Base-by-base conservation (phyloP, 2,888 invertebrate species). In the Slavum lentiscoides region DNA sequence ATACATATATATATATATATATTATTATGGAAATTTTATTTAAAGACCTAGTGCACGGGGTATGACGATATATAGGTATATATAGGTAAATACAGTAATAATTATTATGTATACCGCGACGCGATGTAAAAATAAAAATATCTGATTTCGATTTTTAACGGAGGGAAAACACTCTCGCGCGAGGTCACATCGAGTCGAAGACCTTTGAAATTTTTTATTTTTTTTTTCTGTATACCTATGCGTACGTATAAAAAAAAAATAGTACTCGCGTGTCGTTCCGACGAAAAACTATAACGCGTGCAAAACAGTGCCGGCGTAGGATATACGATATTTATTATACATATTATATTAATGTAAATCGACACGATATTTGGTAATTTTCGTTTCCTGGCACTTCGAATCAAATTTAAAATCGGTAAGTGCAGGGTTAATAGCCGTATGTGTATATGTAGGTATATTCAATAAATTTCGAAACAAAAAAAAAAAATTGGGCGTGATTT, bases 171-270 rank as follows among this genome's bases (percentile, higher is more conserved):
- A 49, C 68, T 58, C 55, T 72, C 21, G 39, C 39, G 30, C 4
- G 39, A 39, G 73, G 73, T 62, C 73, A 62, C 17, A 30, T 23
- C 23, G 11, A 73, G 61, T 73, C 73, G 62, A 73, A 73, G 30
- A 73, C 73, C 62, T 49, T 23, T 62, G 15, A 30, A 30, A 30
- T 30, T 30, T 30, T 30, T 30, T 30, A n/a, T n/a, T n/a, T n/a
- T n/a, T n/a, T n/a, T n/a, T 8, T 39, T 8, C 6, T 39, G 39
- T 39, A 8, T 39, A 11, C 11, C 9, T 43, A 11, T 6, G 43
- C 15, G 0, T 13, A 49, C 11, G 13, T 13, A 49, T 49, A 49
- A 15, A 15, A 30, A 21, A 53, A 59, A 55, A n/a, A 58, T 55
- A 21, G 30, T 21, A 67, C 8, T 75, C 19, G 75, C 67, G 66